These are phyloP conservation scores for Drosophila subsilvestris DNA, from an alignment of 2,888 invertebrate species.

Conservation along the genomic window DNA sequence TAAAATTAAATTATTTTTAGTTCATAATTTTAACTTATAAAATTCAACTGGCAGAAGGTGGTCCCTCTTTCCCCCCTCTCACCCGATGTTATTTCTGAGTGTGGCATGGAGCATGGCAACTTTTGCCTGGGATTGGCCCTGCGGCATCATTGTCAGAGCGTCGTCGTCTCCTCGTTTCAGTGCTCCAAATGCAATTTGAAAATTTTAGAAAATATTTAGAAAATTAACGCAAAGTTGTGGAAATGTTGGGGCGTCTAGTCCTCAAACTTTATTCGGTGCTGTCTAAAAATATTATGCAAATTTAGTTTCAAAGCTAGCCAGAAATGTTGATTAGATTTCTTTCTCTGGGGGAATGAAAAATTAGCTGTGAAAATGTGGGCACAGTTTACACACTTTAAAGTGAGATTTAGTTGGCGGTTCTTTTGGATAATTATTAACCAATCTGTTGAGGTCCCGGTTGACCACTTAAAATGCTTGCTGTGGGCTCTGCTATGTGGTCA, in stretches of 20 bases:
- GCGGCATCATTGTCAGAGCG: conserved; percentile 36
- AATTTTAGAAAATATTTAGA: conserved; percentile 76
- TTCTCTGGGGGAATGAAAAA: conserved; percentile 15
- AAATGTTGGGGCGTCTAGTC: conserved; percentile 64
- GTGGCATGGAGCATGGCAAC: conserved; percentile 56
- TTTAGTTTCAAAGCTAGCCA: conserved; percentile 22
- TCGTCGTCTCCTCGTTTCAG: conserved; percentile 12
- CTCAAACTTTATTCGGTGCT: conserved; percentile 46
- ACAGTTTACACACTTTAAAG: conserved; percentile 3
- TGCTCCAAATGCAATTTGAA: conserved; percentile 64
- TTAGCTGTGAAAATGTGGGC: conserved; percentile 10
- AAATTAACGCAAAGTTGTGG: conserved; percentile 79
- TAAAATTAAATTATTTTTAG: conserved; percentile 77
- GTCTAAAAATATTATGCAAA: conserved; percentile 70
- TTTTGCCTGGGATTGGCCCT: conserved; percentile 50
- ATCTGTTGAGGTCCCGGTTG: neutral
- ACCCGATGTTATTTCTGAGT: conserved; percentile 26
- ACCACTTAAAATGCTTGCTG: conserved; percentile 5
- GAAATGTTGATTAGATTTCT: conserved; percentile 37
- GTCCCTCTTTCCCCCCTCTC: neutral
- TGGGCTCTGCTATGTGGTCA: conserved; percentile 3
- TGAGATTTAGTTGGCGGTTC: neutral
- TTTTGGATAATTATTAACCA: neutral
- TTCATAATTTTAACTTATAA: conserved; percentile 78
- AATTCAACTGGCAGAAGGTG: conserved; percentile 54